A percentile compares a stretch with the other conserved stretches of the same genome.
Conservation (phyloP, 2,113 vertebrate species). For the Typhlomys cinereus region DNA sequence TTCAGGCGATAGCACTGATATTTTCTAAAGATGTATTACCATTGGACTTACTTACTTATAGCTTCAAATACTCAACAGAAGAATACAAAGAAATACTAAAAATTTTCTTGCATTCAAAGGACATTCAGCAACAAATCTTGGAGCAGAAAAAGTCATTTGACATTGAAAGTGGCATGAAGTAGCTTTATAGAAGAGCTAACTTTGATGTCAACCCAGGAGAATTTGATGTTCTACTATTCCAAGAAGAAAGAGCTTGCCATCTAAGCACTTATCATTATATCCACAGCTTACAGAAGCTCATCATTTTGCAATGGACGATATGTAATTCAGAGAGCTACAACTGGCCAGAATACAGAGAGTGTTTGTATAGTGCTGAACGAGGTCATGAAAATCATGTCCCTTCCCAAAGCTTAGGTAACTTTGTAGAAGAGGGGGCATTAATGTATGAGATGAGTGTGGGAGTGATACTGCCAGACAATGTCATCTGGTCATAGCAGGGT, state of each 20-base stretch:
- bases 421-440: too few relatives aligned
- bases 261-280: too few relatives aligned
- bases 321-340: too few relatives aligned
- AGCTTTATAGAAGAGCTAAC: conserved; percentile 1
- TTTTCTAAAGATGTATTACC: background rate
- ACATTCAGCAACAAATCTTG: background rate
- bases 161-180: background rate
- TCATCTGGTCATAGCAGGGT: too few relatives aligned
- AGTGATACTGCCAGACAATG: too few relatives aligned
- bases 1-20: background rate
- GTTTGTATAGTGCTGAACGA: too few relatives aligned
- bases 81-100: conserved; percentile 14
- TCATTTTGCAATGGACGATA: too few relatives aligned
- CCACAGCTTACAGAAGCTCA: too few relatives aligned
- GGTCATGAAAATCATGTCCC: too few relatives aligned
- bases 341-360: too few relatives aligned
- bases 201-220: background rate
- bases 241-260: background rate
- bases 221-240: conserved; percentile 21
- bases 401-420: too few relatives aligned
- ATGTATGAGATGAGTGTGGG: too few relatives aligned
- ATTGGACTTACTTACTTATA: background rate
- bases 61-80: background rate
- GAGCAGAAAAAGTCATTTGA: background rate
- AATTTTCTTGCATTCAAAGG: background rate